Evolutionary conservation across 2,888 invertebrate genomes (phyloP).

Genomic region (Tenthredo livida): DNA sequence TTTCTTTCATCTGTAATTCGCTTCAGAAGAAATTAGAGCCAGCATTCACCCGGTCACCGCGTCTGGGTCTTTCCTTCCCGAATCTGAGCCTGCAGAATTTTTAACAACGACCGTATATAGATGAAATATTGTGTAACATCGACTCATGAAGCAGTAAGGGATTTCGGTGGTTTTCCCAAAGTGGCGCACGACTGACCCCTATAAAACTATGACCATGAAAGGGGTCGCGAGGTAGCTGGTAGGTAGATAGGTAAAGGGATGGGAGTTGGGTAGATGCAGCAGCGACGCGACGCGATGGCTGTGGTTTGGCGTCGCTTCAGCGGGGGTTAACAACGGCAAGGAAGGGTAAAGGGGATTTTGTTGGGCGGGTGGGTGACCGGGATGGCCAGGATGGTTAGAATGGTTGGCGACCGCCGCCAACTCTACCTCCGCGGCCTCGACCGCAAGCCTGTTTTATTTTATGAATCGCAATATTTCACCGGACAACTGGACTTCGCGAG

Average conservation of each 20-base stretch:
- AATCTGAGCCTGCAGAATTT: background rate
- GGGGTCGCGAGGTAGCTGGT: background rate
- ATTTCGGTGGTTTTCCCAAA: background rate
- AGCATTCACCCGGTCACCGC: too few species aligned
- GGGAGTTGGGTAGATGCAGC: background rate
- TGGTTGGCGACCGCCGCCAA: constrained; percentile 70
- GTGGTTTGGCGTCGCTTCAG: constrained; percentile 75
- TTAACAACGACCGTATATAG: background rate
- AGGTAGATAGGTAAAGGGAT: background rate
- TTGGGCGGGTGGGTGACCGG: constrained; percentile 58
- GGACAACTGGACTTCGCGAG: constrained; percentile 76
- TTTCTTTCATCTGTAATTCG: background rate
- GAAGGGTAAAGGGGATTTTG: constrained; percentile 60
- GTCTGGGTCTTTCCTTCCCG: background rate
- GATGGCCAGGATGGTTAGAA: constrained; percentile 66
- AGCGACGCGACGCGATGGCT: constrained; percentile 56
- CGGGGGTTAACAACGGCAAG: constrained; percentile 52
- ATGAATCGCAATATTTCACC: constrained; percentile 78
- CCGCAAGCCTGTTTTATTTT: constrained; percentile 78
- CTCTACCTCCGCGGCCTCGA: constrained; percentile 75
- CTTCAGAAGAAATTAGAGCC: background rate
- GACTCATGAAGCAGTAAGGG: background rate
- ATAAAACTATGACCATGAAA: constrained; percentile 14
- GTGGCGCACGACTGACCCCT: constrained; percentile 26
- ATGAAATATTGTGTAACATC: background rate